Evolutionary conservation across 2,113 vertebrate species (phyloP).

Genomic region (Isichthys henryi): DNA sequence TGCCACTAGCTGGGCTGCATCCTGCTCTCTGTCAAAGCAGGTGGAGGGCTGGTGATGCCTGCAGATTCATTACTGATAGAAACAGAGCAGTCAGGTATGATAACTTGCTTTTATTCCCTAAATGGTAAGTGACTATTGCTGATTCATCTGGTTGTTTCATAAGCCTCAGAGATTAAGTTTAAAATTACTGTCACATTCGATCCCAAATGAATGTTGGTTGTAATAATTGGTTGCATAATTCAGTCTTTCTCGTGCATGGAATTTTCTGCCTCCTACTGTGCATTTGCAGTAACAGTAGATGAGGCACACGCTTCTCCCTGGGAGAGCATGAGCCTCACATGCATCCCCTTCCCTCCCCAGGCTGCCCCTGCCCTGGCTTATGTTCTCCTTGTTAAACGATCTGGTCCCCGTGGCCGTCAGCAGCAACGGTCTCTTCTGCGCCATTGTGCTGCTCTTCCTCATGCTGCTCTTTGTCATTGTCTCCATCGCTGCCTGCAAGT

Average conservation of each 20-base stretch:
- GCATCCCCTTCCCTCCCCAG: slow-evolving; percentile 52
- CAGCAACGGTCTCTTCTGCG: slow-evolving; percentile 93
- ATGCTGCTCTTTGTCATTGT: slow-evolving; percentile 94
- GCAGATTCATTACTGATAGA: background rate
- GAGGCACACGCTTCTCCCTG: background rate
- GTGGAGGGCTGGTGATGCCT: background rate
- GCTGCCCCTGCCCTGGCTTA: slow-evolving; percentile 83
- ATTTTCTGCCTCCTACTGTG: background rate
- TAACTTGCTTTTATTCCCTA: background rate
- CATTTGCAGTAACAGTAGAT: background rate
- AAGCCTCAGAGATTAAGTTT: background rate
- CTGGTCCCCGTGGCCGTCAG: slow-evolving; percentile 79
- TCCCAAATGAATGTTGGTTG: background rate
- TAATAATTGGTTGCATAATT: background rate
- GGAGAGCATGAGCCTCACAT: background rate
- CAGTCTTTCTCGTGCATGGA: background rate
- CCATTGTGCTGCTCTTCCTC: slow-evolving; percentile 90
- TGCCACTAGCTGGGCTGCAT: background rate
- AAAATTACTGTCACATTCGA: background rate
- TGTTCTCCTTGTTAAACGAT: slow-evolving; percentile 66
- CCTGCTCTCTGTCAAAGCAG: background rate
- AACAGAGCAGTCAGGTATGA: background rate
- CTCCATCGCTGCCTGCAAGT: slow-evolving; percentile 82
- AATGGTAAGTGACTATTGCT: background rate
- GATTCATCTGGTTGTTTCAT: background rate